phyloP scores from a whole-genome alignment of 2,113 vertebrate species.

The Acrocephalus kingi region DNA sequence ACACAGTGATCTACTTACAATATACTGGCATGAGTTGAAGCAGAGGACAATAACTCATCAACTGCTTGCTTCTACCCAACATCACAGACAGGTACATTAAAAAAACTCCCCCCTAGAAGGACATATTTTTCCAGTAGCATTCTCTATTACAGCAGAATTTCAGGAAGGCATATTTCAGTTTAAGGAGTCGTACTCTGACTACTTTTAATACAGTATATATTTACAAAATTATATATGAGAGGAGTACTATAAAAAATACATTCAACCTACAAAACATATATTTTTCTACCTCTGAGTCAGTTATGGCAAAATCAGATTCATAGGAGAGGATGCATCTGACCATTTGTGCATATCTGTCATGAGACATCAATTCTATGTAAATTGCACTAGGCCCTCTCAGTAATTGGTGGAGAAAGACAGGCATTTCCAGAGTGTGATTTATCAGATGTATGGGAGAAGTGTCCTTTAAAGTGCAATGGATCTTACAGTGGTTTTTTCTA shows the following conservation, averaged over 20 bases:
- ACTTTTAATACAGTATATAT: background rate
- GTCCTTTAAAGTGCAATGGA: background rate
- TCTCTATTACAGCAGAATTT: background rate
- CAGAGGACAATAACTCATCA: background rate
- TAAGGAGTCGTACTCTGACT: background rate
- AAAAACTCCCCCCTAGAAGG: background rate
- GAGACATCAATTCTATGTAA: background rate
- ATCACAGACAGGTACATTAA: background rate
- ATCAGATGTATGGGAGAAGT: background rate
- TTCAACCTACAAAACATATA: background rate
- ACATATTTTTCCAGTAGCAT: background rate
- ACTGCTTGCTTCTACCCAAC: background rate
- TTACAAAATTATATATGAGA: background rate
- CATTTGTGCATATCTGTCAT: background rate
- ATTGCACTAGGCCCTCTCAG: background rate
- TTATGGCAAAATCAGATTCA: background rate
- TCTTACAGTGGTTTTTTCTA: background rate
- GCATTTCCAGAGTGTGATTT: background rate
- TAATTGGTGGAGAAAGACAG: background rate
- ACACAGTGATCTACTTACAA: background rate
- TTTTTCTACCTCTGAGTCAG: background rate
- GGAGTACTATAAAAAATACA: background rate
- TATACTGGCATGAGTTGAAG: background rate
- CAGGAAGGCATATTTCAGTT: background rate
- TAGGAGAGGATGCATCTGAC: background rate